Base-by-base conservation (phyloP, 2,797 vertebrate species). In the Coreius guichenoti region DNA sequence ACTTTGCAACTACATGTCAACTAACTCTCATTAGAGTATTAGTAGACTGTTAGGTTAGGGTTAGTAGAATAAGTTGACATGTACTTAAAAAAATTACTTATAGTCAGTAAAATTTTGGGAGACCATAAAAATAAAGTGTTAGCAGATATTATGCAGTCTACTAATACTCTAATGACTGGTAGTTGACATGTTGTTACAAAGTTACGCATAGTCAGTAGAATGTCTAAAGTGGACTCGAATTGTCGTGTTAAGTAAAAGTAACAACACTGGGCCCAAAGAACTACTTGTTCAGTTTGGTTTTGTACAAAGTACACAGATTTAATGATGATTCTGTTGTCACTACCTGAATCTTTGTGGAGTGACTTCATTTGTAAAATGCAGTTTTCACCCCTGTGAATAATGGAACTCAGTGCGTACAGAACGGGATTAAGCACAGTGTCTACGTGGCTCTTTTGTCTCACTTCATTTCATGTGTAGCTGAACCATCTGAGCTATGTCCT, bases 401-500 rank as follows among this genome's bases (percentile, higher is more conserved):
- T 4, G 12, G 26, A 75, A 51, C 29, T 75, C 39, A 12, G 36
- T 45, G 39, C 26, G 23, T 72, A 72, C 12, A 26, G 21, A 72
- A n/a, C 13, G 16, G 65, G 72, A 31, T 74, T 54, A 56, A 23
- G 11, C 73, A 33, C 29, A 54, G 17, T 54, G 47, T 54, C 17
- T 75, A 13, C 29, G 7, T 33, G 31, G 73, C 49, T 21, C 73
- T 75, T 21, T 56, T 82, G 36, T 33, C 14, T 29, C 54, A 82
- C 81, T 82, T 82, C 26, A 81, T 23, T 72, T 58, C 49, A 31
- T 61, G n/a, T 82, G 69, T 61, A 61, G 69, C 68, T 61, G 69
- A 82, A 69, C 51, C 51, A 1, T 81, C 49, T 74, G 31, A 21
- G 49, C 47, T 58, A 23, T 31, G 26, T 82, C 36, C 51, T 82